A percentile compares a stretch with the other conserved stretches of the same genome.
phyloP scores from a whole-genome alignment of 1,140 invertebrate genomes.

The Lethrus apterus region DNA sequence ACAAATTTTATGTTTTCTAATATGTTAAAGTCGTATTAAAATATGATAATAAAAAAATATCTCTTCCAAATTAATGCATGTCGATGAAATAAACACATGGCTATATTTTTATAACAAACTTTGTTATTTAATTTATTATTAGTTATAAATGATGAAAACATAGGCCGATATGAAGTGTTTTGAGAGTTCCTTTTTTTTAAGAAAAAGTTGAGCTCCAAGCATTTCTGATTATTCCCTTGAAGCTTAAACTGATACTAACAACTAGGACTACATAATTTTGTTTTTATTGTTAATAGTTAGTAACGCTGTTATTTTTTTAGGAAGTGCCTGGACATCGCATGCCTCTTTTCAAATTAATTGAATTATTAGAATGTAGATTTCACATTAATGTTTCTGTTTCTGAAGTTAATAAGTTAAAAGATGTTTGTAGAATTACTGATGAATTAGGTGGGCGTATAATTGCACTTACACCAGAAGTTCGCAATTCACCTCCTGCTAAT shows the following conservation, averaged over 20 bases:
- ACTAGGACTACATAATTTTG: too few species aligned
- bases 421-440: slow-evolving; percentile 67
- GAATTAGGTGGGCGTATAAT: slow-evolving; percentile 65
- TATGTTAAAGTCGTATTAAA: background rate
- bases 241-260: slow-evolving; percentile 4
- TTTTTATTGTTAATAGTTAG: slow-evolving; percentile 1
- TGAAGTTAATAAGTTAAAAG: slow-evolving; percentile 73
- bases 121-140: too few species aligned
- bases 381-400: slow-evolving; percentile 70
- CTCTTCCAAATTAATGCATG: background rate
- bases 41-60: background rate
- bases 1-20: slow-evolving; percentile 5
- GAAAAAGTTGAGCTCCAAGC: slow-evolving; percentile 2
- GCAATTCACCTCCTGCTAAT: slow-evolving; percentile 49
- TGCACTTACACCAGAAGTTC: slow-evolving; percentile 48
- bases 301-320: slow-evolving; percentile 28
- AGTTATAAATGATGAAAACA: slow-evolving; percentile 11
- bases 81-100: too few species aligned
- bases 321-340: slow-evolving; percentile 70
- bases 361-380: slow-evolving; percentile 76
- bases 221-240: slow-evolving; percentile 9
- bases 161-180: slow-evolving; percentile 16
- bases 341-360: slow-evolving; percentile 78
- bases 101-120: too few species aligned
- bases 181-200: slow-evolving; percentile 1